Percentiles rank a stretch among this genome's conserved stretches.
Evolutionary conservation across 37 sponge, comb jelly and placozoan genomes (phyloP).

Genomic region (Aphrocallistes beatrix): DNA sequence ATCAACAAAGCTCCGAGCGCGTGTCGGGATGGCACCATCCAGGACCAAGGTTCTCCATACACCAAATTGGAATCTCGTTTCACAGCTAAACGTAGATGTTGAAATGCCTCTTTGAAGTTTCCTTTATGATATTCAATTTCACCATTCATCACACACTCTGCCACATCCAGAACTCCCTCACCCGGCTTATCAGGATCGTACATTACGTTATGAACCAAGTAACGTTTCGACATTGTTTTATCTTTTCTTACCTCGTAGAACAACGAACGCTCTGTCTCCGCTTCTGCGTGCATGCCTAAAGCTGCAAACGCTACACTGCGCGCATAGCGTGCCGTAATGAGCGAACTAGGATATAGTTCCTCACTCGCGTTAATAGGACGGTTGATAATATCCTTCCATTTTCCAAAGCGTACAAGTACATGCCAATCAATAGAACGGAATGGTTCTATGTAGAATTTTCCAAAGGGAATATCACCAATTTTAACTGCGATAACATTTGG

Average conservation of each 20-base stretch:
- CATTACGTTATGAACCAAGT: constrained; percentile 35
- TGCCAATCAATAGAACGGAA: constrained; percentile 36
- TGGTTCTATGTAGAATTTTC: constrained; percentile 36
- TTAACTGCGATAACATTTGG: too few species aligned
- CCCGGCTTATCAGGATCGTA: constrained; percentile 29
- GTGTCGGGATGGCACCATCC: constrained; percentile 54
- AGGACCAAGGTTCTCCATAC: constrained; percentile 55
- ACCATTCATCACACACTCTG: constrained; percentile 42
- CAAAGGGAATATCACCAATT: constrained; percentile 35
- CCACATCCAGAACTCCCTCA: constrained; percentile 46
- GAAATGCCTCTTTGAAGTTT: constrained; percentile 35
- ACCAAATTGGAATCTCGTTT: constrained; percentile 29
- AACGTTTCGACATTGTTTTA: constrained; percentile 25
- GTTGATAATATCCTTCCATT: constrained; percentile 47
- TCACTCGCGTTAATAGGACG: constrained; percentile 35
- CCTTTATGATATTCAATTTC: constrained; percentile 50
- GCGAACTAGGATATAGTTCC: constrained; percentile 30
- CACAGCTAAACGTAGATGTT: constrained; percentile 43
- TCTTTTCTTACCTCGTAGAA: constrained; percentile 31
- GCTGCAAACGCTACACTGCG: constrained; percentile 55
- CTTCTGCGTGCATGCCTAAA: constrained; percentile 31
- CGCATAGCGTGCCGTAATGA: constrained; percentile 42
- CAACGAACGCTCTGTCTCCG: constrained; percentile 27
- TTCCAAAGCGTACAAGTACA: constrained; percentile 49
- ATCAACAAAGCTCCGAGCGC: constrained; percentile 41